These are phyloP conservation scores for Aphodius granarius DNA, from an alignment of 2,888 invertebrate species.

Conservation along the genomic window DNA sequence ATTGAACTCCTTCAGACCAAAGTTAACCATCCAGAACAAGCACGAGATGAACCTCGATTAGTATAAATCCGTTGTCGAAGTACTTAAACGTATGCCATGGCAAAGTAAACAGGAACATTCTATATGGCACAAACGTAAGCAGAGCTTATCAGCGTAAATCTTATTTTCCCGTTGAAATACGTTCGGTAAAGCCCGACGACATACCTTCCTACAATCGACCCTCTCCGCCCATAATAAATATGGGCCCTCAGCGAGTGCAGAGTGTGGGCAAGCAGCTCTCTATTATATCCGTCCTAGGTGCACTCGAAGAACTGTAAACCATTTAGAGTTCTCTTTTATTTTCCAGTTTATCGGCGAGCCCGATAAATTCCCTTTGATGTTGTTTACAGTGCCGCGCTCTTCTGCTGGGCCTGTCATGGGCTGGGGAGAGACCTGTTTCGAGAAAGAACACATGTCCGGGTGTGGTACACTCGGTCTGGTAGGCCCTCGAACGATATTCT, in stretches of 20 bases:
- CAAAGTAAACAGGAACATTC: not conserved
- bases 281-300: slow-evolving; percentile 5
- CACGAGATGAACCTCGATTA: not conserved
- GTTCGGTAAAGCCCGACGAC: not conserved
- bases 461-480: not conserved
- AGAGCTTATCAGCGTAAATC: not conserved
- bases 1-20: not conserved
- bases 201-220: not conserved
- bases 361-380: slow-evolving; percentile 28
- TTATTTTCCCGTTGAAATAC: not conserved
- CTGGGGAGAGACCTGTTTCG: not conserved
- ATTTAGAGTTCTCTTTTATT: slow-evolving; percentile 22
- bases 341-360: slow-evolving; percentile 23
- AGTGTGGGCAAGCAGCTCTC: not conserved
- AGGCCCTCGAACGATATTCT: not conserved
- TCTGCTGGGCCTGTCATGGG: not conserved
- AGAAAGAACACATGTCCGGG: slow-evolving; percentile 22
- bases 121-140: not conserved
- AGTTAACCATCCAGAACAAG: not conserved
- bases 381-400: not conserved
- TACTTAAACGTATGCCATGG: not conserved
- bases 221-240: not conserved
- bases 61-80: not conserved
- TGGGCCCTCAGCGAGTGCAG: not conserved
- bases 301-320: slow-evolving; percentile 19